Conservation (phyloP, 2,888 invertebrate genomes). For the Ischnura elegans region DNA sequence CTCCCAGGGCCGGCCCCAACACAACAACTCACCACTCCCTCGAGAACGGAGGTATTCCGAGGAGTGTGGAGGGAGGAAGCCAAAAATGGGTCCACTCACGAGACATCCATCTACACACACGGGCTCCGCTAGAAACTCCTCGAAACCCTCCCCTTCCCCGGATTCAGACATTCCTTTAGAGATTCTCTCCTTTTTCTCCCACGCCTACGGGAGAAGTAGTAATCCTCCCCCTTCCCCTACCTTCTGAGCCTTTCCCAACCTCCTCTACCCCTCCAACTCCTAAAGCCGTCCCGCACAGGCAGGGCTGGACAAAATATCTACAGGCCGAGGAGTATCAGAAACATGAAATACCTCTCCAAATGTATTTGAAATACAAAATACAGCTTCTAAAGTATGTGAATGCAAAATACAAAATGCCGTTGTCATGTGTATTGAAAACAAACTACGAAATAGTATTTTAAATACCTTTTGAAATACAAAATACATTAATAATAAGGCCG, state of each 20-base stretch:
- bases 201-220: conserved; percentile 21
- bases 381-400: no score
- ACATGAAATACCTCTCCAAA: no score
- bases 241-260: neutral
- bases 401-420: no score
- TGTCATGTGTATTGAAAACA: no score
- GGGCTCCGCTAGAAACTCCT: conserved; percentile 13
- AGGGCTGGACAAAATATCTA: no score
- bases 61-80: neutral
- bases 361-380: no score
- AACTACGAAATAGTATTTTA: no score
- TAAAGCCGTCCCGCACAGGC: neutral
- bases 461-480: no score
- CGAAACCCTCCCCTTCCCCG: no score
- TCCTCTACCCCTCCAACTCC: neutral
- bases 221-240: neutral
- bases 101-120: neutral
- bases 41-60: neutral
- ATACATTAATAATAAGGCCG: no score
- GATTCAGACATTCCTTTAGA: neutral
- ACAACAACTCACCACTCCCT: neutral
- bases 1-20: neutral
- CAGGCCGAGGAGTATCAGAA: no score
- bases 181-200: conserved; percentile 31
- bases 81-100: conserved; percentile 21